Conservation (phyloP, 2,888 invertebrate genomes). For the Gymnocheta viridis region DNA sequence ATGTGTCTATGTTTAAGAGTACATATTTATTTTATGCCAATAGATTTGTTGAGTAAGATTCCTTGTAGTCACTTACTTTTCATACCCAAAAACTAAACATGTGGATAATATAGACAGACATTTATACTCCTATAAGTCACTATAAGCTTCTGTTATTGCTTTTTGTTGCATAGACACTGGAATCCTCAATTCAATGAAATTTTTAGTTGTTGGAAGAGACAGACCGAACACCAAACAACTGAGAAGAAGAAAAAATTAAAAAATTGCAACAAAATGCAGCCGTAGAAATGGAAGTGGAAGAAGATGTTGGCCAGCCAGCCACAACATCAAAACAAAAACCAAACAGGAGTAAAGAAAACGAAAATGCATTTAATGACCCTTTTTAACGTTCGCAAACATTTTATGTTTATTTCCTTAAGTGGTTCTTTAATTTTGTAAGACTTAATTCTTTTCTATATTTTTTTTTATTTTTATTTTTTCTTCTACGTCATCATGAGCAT, state of each 20-base stretch:
- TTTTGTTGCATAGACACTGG: constrained; percentile 51
- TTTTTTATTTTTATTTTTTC: background rate
- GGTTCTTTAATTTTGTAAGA: constrained; percentile 71
- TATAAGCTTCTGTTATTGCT: constrained; percentile 53
- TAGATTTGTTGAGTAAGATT: constrained; percentile 67
- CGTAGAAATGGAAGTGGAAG: constrained; percentile 29
- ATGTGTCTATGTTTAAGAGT: constrained; percentile 26
- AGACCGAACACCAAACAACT: constrained; percentile 24
- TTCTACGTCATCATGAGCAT: constrained; percentile 16
- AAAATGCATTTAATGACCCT: constrained; percentile 67
- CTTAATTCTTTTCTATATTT: constrained; percentile 16
- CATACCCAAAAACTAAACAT: constrained; percentile 56
- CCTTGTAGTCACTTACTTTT: constrained; percentile 63
- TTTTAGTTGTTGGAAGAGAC: constrained; percentile 45
- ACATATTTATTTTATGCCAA: constrained; percentile 64
- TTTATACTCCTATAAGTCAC: constrained; percentile 62
- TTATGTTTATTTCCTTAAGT: constrained; percentile 70
- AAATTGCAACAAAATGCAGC: constrained; percentile 26
- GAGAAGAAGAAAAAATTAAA: background rate
- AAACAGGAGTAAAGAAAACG: constrained; percentile 56
- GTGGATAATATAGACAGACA: constrained; percentile 65
- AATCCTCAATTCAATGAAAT: constrained; percentile 57
- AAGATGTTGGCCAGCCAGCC: constrained; percentile 46
- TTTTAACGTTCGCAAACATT: constrained; percentile 65
- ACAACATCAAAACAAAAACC: background rate